Evolutionary conservation across 2,888 invertebrate genomes (phyloP), one percentile per base, ranked within the genome.

Genomic region (Alloscopus bannaensis): DNA sequence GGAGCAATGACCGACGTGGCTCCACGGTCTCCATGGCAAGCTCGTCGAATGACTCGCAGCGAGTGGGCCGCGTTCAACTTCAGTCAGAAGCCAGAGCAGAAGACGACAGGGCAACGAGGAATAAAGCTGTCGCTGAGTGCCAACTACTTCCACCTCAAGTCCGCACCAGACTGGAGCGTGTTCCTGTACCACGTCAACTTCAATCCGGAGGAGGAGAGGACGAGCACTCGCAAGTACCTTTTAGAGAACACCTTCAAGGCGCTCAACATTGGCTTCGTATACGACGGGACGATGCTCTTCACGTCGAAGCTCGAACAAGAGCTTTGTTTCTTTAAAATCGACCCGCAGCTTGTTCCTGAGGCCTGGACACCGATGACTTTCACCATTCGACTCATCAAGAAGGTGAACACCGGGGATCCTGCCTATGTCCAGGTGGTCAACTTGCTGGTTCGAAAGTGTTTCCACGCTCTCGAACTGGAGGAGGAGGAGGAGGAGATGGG

Each of bases 401-500:
- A 1, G 4, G 50, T 47, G 36, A 47, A 16, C 11, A 3, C 16
- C 1, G 73, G 80, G 1, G 70, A 76, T 57, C 62, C 75, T 2
- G 60, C 26, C 29, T 82, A 77, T 31, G 16, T 68, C 0, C 83
- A 84, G 42, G 72, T 84, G 16, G 83, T 79, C 72, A 84, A 84
- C 52, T 64, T 84, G 26, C 78, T 83, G 6, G 45, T 84, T 36
- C 50, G 81, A 0, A 81, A 79, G 22, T 83, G 77, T 26, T 62
- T 83, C n/a, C 45, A 57, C 6, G 68, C 36, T 6, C 40, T 84
- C 55, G 75, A 80, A 11, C 42, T 84, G 16, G n/a, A n/a, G n/a
- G n/a, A n/a, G n/a, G n/a, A n/a, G n/a, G n/a, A n/a, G n/a, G 77
- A 83, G 31, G 73, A 80, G 52, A 20, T 84, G 29, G 84, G 83